These are phyloP conservation scores for Climacteris rufus DNA, from an alignment of 2,113 vertebrate genomes.

Conservation along the genomic window DNA sequence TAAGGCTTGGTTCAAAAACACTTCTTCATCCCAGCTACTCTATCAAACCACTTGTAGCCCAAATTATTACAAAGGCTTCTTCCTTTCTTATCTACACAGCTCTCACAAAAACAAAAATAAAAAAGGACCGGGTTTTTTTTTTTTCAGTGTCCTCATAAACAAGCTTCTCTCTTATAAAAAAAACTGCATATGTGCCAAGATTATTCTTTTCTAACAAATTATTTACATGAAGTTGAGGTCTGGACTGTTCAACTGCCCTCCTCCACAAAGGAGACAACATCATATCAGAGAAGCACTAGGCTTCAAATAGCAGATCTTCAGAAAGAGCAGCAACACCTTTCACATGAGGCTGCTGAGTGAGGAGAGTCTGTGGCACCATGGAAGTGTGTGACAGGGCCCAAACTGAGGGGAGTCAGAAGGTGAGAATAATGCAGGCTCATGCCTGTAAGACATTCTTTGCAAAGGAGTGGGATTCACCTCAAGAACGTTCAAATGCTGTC, in stretches of 20 bases:
- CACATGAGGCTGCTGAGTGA: not conserved
- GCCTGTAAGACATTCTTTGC: not conserved
- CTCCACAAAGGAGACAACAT: not conserved
- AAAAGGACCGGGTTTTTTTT: rapidly evolving
- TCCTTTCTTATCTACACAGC: not conserved
- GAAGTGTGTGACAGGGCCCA: rapidly evolving
- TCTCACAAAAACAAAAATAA: not conserved
- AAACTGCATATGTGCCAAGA: not conserved
- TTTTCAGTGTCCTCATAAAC: not conserved
- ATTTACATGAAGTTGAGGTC: not conserved
- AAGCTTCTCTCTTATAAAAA: not conserved
- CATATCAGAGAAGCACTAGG: not conserved
- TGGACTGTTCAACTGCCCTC: not conserved
- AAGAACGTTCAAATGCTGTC: not conserved
- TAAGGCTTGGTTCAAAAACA: not conserved
- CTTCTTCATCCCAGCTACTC: not conserved
- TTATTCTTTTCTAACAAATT: not conserved
- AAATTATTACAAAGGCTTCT: not conserved
- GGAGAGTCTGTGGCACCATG: rapidly evolving
- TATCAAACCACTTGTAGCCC: not conserved
- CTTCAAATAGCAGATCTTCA: not conserved
- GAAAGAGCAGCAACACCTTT: not conserved
- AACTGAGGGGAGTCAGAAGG: not conserved
- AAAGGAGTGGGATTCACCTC: not conserved
- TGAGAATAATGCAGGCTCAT: rapidly evolving